Evolutionary conservation across 2,113 vertebrate species (phyloP), one percentile per base, ranked within the genome.

Genomic region (Anarhynchus alexandrinus): DNA sequence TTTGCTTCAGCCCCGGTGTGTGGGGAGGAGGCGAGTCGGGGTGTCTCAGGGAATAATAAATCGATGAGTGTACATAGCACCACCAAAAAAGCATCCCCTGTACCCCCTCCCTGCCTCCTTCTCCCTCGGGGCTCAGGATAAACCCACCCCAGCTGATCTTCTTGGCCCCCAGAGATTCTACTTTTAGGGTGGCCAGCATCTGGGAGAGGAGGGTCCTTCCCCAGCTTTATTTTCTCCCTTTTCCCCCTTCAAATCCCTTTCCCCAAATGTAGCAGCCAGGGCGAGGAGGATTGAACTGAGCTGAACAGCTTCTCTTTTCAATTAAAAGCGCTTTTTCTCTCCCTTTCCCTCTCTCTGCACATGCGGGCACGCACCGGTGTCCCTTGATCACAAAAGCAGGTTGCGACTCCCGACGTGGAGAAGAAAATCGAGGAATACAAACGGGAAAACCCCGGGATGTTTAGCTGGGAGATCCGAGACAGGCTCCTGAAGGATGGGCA

Each of bases 401-500:
- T 99, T 91, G 99, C 99, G 85, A 99, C 99, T 97, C 99, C 99
- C 20, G 99, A 99, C 86, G 99, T 99, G 97, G 99, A 99, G 97
- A 99, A 99, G 95, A 98, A 99, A 96, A 99, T 99, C 49, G 99
- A 99, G 97, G 99, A 99, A 72, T 99, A 99, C 98, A 99, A 99
- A 97, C 96, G 99, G 54, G 99, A 99, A 55, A 99, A 99, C 95
- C 98, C 99, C 0, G 99, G 99, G 18, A 99, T 99, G 99, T 99
- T 99, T 98, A 99, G 99, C 97, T 99, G 99, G 99, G 99, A 99
- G 97, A 99, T 99, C 98, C 98, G 99, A 64, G 99, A 99, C 97
- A 98, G 99, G 84, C 98, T 99, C 94, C 98, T 99, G 90, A 99
- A 99, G 97, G 99, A 99, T 15, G 99, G 99, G 8, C 99, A 99